Evolutionary conservation across 2,888 invertebrate species (phyloP).

Genomic region (Hedychridium roseum): DNA sequence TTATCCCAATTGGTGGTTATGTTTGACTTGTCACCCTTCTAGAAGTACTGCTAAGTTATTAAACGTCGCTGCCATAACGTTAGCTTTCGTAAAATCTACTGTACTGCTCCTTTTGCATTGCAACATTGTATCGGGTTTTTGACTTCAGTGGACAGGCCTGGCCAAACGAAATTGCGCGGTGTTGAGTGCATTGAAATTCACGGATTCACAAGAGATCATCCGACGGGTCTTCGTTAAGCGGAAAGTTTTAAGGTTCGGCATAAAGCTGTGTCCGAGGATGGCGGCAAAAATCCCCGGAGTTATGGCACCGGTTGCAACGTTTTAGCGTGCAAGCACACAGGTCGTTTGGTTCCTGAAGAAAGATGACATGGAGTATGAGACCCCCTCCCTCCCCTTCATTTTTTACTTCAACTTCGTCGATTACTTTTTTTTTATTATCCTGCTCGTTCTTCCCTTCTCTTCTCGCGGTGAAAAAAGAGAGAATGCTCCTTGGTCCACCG

Average conservation of each 20-base stretch:
- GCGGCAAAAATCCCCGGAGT: slow-evolving; percentile 51
- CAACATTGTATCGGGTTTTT: no score
- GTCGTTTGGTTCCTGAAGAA: slow-evolving; percentile 41
- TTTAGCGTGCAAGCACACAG: slow-evolving; percentile 48
- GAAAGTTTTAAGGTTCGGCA: slow-evolving; percentile 45
- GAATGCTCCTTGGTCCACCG: slow-evolving; percentile 3
- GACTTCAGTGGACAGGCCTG: no score
- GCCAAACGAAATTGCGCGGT: background rate
- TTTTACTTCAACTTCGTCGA: background rate
- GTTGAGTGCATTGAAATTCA: background rate
- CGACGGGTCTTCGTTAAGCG: slow-evolving; percentile 40
- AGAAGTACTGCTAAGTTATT: no score
- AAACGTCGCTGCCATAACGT: no score
- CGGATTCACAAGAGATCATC: slow-evolving; percentile 36
- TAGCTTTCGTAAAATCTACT: no score
- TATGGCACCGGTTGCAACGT: slow-evolving; percentile 42
- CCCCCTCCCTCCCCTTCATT: background rate
- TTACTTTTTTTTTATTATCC: slow-evolving; percentile 19
- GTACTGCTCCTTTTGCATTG: no score
- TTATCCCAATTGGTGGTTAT: no score
- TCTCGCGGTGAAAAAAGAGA: no score
- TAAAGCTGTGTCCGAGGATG: slow-evolving; percentile 45
- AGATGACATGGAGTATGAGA: slow-evolving; percentile 12
- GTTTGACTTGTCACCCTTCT: no score
- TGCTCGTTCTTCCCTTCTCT: slow-evolving; percentile 7